Percentiles rank a stretch among this genome's conserved stretches.
Conservation (phyloP, 2,797 vertebrate species). For the Sebastes diaconus region DNA sequence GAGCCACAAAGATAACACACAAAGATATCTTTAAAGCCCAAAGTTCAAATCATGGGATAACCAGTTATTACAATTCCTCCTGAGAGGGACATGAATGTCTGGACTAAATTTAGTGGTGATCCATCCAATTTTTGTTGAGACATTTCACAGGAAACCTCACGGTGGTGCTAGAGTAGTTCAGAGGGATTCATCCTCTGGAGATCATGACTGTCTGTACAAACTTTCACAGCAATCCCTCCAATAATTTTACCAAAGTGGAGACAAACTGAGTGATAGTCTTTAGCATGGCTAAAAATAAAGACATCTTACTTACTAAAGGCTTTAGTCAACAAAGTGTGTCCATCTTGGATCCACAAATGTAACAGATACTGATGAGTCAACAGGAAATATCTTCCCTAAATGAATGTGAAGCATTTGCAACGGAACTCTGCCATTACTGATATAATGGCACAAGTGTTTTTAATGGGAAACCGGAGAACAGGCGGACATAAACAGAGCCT, state of each 20-base stretch:
- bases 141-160: background rate
- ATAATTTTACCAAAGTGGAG: background rate
- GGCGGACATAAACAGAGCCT: constrained; percentile 20
- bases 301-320: background rate
- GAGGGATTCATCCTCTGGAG: background rate
- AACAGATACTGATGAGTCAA: background rate
- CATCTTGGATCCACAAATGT: background rate
- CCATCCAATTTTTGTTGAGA: background rate
- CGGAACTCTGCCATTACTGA: constrained; percentile 16
- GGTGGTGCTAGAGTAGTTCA: background rate
- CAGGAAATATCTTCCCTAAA: constrained; percentile 16
- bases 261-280: background rate
- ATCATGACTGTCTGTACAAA: background rate
- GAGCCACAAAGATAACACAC: constrained; percentile 7
- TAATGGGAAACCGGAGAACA: constrained; percentile 46
- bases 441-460: constrained; percentile 31
- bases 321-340: background rate
- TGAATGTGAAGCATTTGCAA: background rate
- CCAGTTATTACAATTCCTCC: background rate
- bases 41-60: constrained; percentile 23
- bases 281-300: background rate
- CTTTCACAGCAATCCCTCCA: background rate
- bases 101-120: background rate
- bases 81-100: background rate
- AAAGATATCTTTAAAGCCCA: background rate